These are phyloP conservation scores for Cybosia mesomella DNA, from an alignment of 2,888 invertebrate genomes.

Conservation along the genomic window DNA sequence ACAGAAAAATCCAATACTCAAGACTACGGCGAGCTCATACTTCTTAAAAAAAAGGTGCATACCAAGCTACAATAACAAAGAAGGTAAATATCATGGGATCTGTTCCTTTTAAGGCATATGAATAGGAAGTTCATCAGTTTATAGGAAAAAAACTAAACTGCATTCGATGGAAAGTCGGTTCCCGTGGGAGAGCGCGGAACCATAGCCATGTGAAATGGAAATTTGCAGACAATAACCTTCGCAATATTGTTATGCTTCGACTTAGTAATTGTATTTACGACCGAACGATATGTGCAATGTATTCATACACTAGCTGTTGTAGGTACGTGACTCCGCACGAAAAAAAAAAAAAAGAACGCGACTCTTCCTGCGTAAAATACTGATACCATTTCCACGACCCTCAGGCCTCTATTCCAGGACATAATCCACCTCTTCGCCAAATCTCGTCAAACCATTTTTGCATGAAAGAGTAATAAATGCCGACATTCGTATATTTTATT, in stretches of 20 bases:
- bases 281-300: background rate
- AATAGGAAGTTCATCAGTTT: conserved; percentile 30
- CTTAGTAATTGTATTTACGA: background rate
- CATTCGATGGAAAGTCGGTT: conserved; percentile 35
- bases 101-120: conserved; percentile 12
- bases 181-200: conserved; percentile 46
- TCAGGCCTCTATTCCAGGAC: too few relatives aligned
- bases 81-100: conserved; percentile 19
- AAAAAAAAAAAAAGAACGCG: too few relatives aligned
- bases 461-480: background rate
- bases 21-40: background rate
- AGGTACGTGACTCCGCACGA: too few relatives aligned
- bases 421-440: too few relatives aligned
- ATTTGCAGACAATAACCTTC: conserved; percentile 48
- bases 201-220: conserved; percentile 37
- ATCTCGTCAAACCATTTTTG: too few relatives aligned
- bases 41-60: background rate
- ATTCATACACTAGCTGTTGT: background rate
- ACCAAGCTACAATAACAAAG: background rate
- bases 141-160: conserved; percentile 32
- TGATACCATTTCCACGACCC: background rate
- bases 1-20: background rate
- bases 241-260: conserved; percentile 11
- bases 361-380: background rate
- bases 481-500: background rate